Evolutionary conservation across 2,113 vertebrate species (phyloP).

Genomic region (Tympanuchus pallidicinctus): DNA sequence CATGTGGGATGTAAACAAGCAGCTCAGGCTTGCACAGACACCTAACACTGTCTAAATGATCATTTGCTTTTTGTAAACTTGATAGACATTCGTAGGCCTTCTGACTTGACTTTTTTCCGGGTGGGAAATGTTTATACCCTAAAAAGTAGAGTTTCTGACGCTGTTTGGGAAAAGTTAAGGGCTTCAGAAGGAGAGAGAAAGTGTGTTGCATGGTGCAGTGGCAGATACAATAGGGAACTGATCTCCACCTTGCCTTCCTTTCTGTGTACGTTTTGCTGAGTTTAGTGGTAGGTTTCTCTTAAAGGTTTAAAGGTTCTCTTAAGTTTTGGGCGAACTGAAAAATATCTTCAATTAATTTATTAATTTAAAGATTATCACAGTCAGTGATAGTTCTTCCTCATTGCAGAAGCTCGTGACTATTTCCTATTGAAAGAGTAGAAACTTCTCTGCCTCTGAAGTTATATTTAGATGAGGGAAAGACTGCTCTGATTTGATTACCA

Average conservation of each 20-base stretch:
- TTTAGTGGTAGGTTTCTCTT: neutral
- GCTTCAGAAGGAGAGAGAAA: neutral
- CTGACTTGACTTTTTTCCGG: neutral
- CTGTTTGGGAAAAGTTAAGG: fast-evolving
- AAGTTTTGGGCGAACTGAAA: neutral
- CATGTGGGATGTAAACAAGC: neutral
- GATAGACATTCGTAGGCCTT: neutral
- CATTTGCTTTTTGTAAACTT: neutral
- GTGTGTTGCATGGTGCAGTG: neutral
- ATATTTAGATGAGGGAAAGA: neutral
- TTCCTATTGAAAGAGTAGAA: neutral
- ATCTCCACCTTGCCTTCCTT: neutral
- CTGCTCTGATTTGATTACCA: neutral
- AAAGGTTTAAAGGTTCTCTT: neutral
- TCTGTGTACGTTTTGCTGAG: neutral
- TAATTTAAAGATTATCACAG: neutral
- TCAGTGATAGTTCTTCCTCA: neutral
- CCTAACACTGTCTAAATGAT: neutral
- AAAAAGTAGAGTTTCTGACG: neutral
- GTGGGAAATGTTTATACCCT: neutral
- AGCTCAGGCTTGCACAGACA: neutral
- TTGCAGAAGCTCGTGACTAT: neutral
- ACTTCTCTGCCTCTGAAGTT: neutral
- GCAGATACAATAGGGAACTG: neutral
- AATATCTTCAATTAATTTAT: neutral